A percentile compares a stretch with the other conserved stretches of the same genome.
Evolutionary conservation across 2,113 vertebrate genomes (phyloP).

Genomic region (Eudyptes chrysolophus): DNA sequence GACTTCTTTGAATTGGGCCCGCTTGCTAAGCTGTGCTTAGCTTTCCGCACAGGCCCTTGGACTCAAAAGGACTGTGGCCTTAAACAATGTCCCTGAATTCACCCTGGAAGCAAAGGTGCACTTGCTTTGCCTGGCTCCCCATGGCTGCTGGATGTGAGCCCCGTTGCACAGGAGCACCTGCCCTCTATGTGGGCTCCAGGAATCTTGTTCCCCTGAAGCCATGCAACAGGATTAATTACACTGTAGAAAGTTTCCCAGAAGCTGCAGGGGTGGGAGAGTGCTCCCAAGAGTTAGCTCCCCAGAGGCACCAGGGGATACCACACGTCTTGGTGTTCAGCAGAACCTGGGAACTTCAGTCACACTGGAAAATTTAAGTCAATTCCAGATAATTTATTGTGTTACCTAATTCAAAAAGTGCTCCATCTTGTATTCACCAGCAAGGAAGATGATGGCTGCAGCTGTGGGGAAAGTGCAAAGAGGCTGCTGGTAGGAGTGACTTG

Average conservation of each 20-base stretch:
- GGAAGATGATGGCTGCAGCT: background rate
- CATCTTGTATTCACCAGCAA: background rate
- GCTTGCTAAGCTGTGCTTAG: background rate
- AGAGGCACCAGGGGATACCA: background rate
- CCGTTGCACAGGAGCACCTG: background rate
- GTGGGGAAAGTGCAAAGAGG: background rate
- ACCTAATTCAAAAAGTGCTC: background rate
- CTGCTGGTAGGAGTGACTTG: background rate
- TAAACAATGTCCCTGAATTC: background rate
- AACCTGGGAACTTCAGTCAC: background rate
- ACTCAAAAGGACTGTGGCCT: background rate
- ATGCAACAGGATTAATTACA: background rate
- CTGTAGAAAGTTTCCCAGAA: background rate
- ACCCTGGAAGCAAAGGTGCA: rapidly evolving
- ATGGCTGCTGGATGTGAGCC: background rate
- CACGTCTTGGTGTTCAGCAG: rapidly evolving
- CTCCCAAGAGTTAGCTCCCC: background rate
- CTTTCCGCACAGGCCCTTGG: background rate
- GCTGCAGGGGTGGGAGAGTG: background rate
- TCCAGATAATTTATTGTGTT: background rate
- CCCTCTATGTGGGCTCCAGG: rapidly evolving
- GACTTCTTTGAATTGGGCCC: background rate
- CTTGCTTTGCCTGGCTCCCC: background rate
- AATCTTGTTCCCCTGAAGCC: background rate
- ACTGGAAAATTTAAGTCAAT: background rate